A percentile compares a stretch with the other conserved stretches of the same genome.
phyloP scores from a whole-genome alignment of 2,888 invertebrate genomes.

The Nephrotoma appendiculata region DNA sequence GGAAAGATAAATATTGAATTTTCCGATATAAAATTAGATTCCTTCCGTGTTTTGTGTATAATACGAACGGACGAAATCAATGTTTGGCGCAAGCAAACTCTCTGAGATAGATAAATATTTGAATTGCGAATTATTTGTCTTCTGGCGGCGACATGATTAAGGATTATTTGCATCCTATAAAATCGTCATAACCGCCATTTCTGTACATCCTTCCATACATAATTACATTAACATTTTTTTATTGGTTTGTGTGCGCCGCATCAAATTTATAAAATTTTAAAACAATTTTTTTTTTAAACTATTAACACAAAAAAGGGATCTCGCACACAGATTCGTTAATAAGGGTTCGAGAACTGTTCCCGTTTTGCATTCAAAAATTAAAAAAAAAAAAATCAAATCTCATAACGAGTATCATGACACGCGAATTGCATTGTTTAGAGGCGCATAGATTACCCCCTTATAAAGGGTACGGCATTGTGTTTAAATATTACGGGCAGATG shows the following conservation, averaged over 20 bases:
- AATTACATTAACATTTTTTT: neutral
- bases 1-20: neutral
- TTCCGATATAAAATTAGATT: neutral
- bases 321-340: neutral
- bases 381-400: constrained; percentile 5
- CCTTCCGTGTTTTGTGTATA: neutral
- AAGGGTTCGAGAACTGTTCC: neutral
- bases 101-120: neutral
- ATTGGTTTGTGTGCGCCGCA: neutral
- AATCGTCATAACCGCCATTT: neutral
- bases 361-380: constrained; percentile 4
- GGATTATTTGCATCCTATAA: neutral
- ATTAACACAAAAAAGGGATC: neutral
- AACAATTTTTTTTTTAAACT: neutral
- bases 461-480: constrained; percentile 7
- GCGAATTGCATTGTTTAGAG: neutral
- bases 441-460: constrained; percentile 10
- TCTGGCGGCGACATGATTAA: neutral
- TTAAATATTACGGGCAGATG: neutral
- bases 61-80: neutral
- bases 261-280: neutral
- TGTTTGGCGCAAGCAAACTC: neutral
- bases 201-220: neutral
- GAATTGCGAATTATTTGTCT: neutral
- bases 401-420: neutral